phyloP scores from a whole-genome alignment of 2,113 vertebrate species.

The Gnathonemus echidnorhynchus region DNA sequence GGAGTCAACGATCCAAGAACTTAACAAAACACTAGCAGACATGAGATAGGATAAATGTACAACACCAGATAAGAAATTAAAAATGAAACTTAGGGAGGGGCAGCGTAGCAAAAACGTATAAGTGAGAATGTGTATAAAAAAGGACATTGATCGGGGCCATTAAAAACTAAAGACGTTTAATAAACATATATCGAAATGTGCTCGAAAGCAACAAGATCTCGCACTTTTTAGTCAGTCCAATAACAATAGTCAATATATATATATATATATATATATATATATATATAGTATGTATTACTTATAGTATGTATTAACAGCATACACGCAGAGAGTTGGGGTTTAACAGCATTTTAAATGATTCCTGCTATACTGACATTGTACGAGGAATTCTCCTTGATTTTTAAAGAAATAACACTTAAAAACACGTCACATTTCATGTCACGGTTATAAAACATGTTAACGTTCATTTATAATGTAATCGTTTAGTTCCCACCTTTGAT shows the following conservation, averaged over 20 bases:
- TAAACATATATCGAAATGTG: not conserved
- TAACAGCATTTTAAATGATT: not conserved
- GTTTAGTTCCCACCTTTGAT: conserved; percentile 38
- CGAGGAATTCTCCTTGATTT: not conserved
- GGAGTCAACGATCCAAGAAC: not conserved
- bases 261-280: not conserved
- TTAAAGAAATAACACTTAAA: not conserved
- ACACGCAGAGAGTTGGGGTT: not conserved
- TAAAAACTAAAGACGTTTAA: not conserved
- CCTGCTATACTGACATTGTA: not conserved
- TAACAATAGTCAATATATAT: not conserved
- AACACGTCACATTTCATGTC: not conserved
- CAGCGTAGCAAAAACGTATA: not conserved
- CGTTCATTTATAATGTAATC: conserved; percentile 10
- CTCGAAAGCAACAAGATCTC: not conserved
- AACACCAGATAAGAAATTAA: not conserved
- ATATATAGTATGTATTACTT: not conserved
- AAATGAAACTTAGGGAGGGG: not conserved
- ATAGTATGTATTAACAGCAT: too few relatives aligned
- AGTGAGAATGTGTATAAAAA: not conserved
- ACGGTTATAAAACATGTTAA: not conserved
- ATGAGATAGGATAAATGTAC: not conserved
- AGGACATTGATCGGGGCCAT: not conserved
- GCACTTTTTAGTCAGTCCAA: not conserved
- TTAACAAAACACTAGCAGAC: not conserved